These are phyloP conservation scores for Periophthalmus magnuspinnatus DNA, from an alignment of 2,797 vertebrate species.

Conservation along the genomic window DNA sequence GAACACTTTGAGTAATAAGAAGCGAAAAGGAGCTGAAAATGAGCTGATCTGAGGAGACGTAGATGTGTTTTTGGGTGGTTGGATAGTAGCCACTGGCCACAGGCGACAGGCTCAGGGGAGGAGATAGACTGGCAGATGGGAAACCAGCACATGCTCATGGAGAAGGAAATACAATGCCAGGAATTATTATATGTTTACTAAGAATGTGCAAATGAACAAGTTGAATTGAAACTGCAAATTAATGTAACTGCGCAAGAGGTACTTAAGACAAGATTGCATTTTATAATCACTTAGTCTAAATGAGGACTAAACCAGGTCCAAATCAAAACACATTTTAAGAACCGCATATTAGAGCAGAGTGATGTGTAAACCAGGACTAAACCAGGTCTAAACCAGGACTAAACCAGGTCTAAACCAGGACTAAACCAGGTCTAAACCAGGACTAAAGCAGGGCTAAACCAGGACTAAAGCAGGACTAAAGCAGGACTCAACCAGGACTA, in stretches of 20 bases:
- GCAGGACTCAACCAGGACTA: no score
- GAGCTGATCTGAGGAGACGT: background rate
- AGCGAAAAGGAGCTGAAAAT: background rate
- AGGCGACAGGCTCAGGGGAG: background rate
- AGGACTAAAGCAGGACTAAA: no score
- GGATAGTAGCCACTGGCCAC: background rate
- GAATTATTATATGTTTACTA: background rate
- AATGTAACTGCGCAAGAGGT: no score
- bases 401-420: no score
- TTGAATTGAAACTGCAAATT: background rate
- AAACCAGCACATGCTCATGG: background rate
- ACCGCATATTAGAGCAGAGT: no score
- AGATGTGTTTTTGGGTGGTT: background rate
- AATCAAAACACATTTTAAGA: no score
- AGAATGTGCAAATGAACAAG: background rate
- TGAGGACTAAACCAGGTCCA: no score
- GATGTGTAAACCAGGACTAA: no score
- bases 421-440: no score
- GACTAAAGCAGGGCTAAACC: no score
- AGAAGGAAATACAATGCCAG: conserved; percentile 1
- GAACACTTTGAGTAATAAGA: background rate
- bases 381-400: no score
- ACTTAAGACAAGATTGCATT: background rate
- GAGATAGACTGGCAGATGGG: conserved; percentile 7
- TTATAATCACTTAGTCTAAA: background rate